phyloP scores from a whole-genome alignment of 2,797 vertebrate species.

The Furcifer pardalis region DNA sequence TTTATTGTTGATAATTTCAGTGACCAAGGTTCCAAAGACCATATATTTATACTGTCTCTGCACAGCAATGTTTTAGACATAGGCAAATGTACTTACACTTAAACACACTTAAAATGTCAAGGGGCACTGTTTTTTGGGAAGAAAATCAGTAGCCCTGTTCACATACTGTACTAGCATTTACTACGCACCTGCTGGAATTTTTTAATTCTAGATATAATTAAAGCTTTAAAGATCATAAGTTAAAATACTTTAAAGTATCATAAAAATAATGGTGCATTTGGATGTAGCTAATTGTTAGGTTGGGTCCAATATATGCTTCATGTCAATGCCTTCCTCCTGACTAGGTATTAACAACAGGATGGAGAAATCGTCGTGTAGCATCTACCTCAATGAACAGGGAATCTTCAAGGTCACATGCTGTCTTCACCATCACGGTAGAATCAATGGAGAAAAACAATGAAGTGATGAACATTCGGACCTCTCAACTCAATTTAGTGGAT shows the following conservation, averaged over 20 bases:
- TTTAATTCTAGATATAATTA: neutral
- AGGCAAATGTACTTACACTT: neutral
- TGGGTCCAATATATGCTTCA: neutral
- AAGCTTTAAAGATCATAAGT: too few relatives aligned
- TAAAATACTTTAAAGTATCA: too few relatives aligned
- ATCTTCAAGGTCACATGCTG: conserved; percentile 94
- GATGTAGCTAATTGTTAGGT: neutral
- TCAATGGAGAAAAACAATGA: conserved; percentile 90
- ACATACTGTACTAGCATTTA: neutral
- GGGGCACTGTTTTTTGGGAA: too few relatives aligned
- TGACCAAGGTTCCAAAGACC: neutral
- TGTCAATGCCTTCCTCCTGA: conserved; percentile 1
- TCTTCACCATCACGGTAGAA: conserved; percentile 93
- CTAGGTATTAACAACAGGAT: conserved; percentile 91
- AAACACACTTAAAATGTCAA: neutral
- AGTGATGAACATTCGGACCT: conserved; percentile 90
- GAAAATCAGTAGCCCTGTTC: neutral
- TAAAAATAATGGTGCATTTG: neutral
- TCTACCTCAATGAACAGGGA: conserved; percentile 98
- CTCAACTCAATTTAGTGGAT: conserved; percentile 93
- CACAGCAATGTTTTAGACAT: neutral
- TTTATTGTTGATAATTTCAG: neutral
- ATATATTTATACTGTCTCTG: neutral
- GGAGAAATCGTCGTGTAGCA: conserved; percentile 93
- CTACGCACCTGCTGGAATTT: neutral